Evolutionary conservation across 2,888 invertebrate species (phyloP), one percentile per base, ranked within the genome.

Genomic region (Dermolepida albohirtum): DNA sequence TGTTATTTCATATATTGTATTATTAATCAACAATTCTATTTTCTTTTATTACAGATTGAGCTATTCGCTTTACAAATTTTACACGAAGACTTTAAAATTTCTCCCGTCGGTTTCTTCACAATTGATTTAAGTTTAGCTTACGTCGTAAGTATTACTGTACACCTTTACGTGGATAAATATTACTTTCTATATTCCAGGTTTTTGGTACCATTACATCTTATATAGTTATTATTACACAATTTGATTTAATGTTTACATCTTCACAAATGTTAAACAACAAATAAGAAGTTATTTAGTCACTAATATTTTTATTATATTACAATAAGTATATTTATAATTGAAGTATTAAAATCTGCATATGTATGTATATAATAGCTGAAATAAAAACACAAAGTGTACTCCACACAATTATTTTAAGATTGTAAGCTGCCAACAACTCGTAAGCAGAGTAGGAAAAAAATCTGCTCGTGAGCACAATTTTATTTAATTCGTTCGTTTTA

Each of bases 181-280:
- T 6, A 34, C 6, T 8, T 8, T 55, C n/a, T 47, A 16, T 40
- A 17, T 66, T 66, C 34, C 34, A 66, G 66, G 41, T 66, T 40
- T 47, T 66, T 17, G 59, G 41, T 4, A 62, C 66, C 11, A 8
- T 66, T 10, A 43, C 22, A 8, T 49, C 66, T 0, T 66, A 66
- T 27, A 62, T 66, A n/a, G 62, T 66, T n/a, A 66, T 66, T 17
- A 39, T 66, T 17, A 41, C 49, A 22, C 66, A 66, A 39, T 62
- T 66, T 50, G 66, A 66, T 41, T 1, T 62, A 29, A 66, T 66
- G 65, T 66, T 49, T 55, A 16, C 27, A 51, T 51, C 7, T 27
- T 0, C 14, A 11, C 11, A 7, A 11, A 43, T 14, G 11, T 43
- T 43, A 10, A 7, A 12, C 14, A 6, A 11, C 6, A 43, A 43